phyloP scores from a whole-genome alignment of 2,888 invertebrate genomes.

The Noctua janthina region DNA sequence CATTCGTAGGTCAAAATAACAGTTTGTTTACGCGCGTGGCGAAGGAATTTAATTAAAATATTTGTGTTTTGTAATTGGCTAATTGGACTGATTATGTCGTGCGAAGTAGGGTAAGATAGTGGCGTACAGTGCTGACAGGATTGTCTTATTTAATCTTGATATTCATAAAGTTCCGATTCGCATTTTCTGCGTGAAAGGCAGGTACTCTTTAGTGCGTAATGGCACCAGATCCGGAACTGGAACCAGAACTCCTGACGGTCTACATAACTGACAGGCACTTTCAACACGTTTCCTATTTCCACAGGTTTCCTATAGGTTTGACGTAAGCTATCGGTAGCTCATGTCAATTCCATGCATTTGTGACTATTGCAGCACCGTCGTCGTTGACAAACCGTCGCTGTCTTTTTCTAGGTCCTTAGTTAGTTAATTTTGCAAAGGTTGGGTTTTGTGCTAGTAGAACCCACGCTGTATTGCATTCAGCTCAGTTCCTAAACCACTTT shows the following conservation, averaged over 20 bases:
- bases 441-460: not conserved
- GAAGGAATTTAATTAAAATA: not conserved
- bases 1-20: not conserved
- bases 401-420: not conserved
- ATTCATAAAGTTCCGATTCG: not conserved
- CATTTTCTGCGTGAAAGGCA: not conserved
- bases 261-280: not conserved
- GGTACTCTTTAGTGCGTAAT: not conserved
- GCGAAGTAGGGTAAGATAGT: not conserved
- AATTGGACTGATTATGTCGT: not conserved
- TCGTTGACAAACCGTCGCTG: not conserved
- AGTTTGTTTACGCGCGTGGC: not conserved
- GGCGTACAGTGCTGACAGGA: not conserved
- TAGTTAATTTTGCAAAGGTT: not conserved
- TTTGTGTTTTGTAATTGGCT: not conserved
- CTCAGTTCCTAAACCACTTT: not conserved
- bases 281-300: not conserved
- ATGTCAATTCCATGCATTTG: not conserved
- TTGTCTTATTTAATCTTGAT: not conserved
- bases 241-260: not conserved
- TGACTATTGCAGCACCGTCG: not conserved
- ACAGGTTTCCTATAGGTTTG: too few relatives aligned
- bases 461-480: too few relatives aligned
- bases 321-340: not conserved
- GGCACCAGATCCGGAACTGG: not conserved